A percentile compares a stretch with the other conserved stretches of the same genome.
Evolutionary conservation across 2,113 vertebrate species (phyloP).

Genomic region (Motacilla tschutschensis): DNA sequence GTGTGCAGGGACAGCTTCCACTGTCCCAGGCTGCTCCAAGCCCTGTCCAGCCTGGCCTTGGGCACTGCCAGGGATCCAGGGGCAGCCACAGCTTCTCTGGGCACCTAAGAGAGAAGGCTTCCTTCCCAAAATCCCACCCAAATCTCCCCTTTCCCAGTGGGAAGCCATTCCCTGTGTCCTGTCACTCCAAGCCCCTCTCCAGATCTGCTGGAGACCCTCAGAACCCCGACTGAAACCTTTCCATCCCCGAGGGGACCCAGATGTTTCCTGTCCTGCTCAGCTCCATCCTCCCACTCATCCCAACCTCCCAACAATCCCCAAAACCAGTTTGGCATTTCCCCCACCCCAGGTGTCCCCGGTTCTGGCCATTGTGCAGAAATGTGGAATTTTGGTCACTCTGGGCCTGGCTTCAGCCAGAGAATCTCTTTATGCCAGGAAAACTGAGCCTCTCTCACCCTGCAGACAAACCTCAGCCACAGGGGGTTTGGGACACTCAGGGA

Average conservation of each 20-base stretch:
- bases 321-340: neutral
- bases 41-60: fast-evolving
- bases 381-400: neutral
- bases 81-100: neutral
- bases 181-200: neutral
- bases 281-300: neutral
- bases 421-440: neutral
- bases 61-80: neutral
- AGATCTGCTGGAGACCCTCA: neutral
- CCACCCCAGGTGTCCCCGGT: neutral
- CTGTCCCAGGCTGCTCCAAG: fast-evolving
- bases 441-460: neutral
- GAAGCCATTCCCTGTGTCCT: neutral
- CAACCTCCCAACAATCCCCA: neutral
- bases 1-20: fast-evolving
- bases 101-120: fast-evolving
- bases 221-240: neutral
- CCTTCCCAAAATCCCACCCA: neutral
- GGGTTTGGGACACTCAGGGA: neutral
- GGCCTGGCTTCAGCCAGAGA: neutral
- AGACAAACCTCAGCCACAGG: neutral
- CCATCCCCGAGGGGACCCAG: neutral
- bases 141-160: neutral
- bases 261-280: neutral
- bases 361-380: neutral